A percentile compares a stretch with the other conserved stretches of the same genome.
phyloP scores from a whole-genome alignment of 2,113 vertebrate species.

The Bombycilla garrulus region DNA sequence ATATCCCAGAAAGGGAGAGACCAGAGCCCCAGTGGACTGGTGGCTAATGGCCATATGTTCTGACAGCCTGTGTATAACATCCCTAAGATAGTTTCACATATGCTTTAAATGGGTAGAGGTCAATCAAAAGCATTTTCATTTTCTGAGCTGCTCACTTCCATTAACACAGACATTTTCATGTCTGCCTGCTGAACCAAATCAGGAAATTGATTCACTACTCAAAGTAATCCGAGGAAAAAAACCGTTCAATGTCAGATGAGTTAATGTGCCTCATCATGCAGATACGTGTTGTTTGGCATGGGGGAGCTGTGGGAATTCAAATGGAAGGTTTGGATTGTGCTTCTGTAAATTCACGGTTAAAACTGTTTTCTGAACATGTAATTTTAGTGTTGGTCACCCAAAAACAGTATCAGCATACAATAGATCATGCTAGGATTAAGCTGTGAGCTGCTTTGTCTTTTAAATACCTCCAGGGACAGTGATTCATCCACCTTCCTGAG shows the following conservation, averaged over 20 bases:
- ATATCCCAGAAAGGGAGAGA: not conserved
- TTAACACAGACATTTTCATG: not conserved
- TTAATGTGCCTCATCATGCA: not conserved
- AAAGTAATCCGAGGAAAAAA: not conserved
- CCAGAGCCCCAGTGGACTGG: not conserved
- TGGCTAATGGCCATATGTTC: not conserved
- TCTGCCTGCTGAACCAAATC: slow-evolving; percentile 9
- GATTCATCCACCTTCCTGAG: not conserved
- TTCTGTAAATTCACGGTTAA: not conserved
- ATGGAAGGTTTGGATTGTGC: not conserved
- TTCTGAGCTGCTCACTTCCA: not conserved
- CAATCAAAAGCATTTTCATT: slow-evolving; percentile 7
- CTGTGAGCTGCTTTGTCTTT: not conserved
- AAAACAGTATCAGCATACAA: not conserved
- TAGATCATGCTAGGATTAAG: not conserved
- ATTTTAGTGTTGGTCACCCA: not conserved
- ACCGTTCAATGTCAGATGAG: not conserved
- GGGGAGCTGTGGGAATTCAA: not conserved
- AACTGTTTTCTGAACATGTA: not conserved
- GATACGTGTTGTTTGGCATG: not conserved
- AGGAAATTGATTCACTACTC: not conserved
- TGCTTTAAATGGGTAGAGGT: not conserved
- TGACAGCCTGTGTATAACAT: not conserved
- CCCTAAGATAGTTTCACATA: not conserved
- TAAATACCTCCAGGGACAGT: not conserved